These are phyloP conservation scores for Mya arenaria DNA, from an alignment of 1,140 invertebrate genomes.

Conservation along the genomic window DNA sequence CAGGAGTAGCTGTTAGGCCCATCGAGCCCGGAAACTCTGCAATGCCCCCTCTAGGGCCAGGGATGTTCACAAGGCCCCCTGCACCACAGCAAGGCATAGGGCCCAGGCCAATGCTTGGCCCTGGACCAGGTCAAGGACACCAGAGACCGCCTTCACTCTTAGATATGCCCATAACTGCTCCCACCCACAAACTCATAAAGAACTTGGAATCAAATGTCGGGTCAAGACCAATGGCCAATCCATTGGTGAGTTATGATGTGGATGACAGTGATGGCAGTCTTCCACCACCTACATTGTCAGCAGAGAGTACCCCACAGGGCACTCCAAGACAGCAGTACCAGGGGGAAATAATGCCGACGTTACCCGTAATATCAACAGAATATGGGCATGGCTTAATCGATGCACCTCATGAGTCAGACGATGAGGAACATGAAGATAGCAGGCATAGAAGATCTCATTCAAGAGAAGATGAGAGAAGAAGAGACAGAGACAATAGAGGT, in stretches of 20 bases:
- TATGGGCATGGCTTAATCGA: too few species aligned
- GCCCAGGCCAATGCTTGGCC: neutral
- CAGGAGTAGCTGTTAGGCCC: neutral
- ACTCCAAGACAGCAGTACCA: too few species aligned
- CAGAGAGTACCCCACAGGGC: too few species aligned
- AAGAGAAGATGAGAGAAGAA: too few species aligned
- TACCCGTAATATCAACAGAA: too few species aligned
- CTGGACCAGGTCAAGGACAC: neutral
- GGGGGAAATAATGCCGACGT: too few species aligned
- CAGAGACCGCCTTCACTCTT: slow-evolving; percentile 13
- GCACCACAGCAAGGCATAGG: neutral
- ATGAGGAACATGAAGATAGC: too few species aligned
- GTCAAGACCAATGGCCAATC: neutral
- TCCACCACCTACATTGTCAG: neutral
- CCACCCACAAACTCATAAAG: neutral
- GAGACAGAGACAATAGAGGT: too few species aligned
- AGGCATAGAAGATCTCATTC: too few species aligned
- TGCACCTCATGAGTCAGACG: too few species aligned
- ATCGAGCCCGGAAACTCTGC: neutral
- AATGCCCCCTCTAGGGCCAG: neutral
- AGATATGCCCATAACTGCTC: neutral
- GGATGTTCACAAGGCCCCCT: neutral
- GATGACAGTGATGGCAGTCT: neutral
- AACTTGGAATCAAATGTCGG: neutral
- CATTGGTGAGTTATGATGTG: neutral